Base-by-base conservation (phyloP, 2,797 vertebrate species). In the Eleutherodactylus coqui region DNA sequence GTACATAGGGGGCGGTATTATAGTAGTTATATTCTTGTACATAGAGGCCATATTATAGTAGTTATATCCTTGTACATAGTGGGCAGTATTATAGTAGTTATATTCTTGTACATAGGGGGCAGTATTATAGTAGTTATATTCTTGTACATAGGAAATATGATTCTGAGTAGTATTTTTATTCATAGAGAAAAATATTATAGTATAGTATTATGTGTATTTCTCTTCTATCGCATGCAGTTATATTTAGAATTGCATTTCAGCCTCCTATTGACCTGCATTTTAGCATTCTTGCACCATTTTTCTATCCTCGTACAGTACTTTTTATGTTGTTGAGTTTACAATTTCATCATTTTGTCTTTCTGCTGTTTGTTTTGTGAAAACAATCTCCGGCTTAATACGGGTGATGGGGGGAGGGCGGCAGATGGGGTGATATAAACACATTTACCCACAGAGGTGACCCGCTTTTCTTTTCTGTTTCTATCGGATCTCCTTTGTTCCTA, bases 401-500 rank as follows among this genome's bases (percentile, higher is more conserved):
- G 9, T 8, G 29, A 8, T 36, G 62, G 47, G 19, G 29, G 7
- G 5, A 34, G 9, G 10, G 58, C 58, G 32, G 51, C 5, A 11
- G 27, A 32, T 3, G 32, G 38, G 16, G 14, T 60, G 27, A 75
- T 21, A 75, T 14, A 85, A 60, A 81, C 70, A 45, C 36, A 41
- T 73, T 38, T 75, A 24, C 47, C 41, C 9, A 64, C 55, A 79
- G 62, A 85, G 53, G 55, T 86, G 85, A 86, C 79, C 85, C 43
- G 60, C 34, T 76, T 82, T 45, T 62, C 21, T 62, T 62, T 70
- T 79, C 24, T 29, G 27, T 16, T 38, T 41, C 29, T 53, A 49
- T 4, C 75, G 75, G 62, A 75, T 75, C 53, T 64, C 38, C 67
- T 81, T 86, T 79, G 60, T 77, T 85, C 49, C 60, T 86, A 69